Percentiles rank a stretch among this genome's conserved stretches.
These are phyloP conservation scores for Microcebus murinus DNA, from an alignment of 2,113 vertebrate genomes.

Conservation along the genomic window DNA sequence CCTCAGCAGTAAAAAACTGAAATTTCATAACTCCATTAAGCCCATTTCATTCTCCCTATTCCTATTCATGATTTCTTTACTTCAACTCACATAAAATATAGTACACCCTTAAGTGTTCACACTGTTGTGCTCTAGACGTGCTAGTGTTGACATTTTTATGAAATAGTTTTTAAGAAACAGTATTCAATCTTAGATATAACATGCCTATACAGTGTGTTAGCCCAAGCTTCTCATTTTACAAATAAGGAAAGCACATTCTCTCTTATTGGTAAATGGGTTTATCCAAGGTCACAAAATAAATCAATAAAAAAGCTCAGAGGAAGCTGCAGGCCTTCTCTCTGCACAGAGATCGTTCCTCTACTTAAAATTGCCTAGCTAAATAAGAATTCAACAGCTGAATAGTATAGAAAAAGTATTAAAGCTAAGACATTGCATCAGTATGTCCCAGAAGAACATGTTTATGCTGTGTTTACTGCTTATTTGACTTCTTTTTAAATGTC, in stretches of 20 bases:
- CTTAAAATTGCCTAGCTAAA: background rate
- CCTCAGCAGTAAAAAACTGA: background rate
- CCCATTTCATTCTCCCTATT: background rate
- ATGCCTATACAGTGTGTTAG: background rate
- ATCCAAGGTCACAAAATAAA: background rate
- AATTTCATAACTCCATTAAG: background rate
- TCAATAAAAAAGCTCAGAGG: background rate
- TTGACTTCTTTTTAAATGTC: background rate
- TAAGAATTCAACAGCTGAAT: background rate
- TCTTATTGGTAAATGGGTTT: background rate
- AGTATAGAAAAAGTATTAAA: background rate
- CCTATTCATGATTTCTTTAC: background rate
- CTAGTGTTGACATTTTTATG: background rate
- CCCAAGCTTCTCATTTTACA: background rate
- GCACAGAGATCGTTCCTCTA: background rate
- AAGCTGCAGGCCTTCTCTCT: background rate
- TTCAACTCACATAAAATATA: background rate
- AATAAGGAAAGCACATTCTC: background rate
- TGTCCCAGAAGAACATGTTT: background rate
- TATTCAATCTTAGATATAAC: background rate
- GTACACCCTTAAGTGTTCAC: background rate
- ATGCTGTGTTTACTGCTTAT: background rate
- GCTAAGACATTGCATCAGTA: background rate
- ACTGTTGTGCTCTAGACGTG: background rate
- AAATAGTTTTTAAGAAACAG: background rate